Conservation (phyloP, 2,797 vertebrate genomes). For the Eulemur albifrons region DNA sequence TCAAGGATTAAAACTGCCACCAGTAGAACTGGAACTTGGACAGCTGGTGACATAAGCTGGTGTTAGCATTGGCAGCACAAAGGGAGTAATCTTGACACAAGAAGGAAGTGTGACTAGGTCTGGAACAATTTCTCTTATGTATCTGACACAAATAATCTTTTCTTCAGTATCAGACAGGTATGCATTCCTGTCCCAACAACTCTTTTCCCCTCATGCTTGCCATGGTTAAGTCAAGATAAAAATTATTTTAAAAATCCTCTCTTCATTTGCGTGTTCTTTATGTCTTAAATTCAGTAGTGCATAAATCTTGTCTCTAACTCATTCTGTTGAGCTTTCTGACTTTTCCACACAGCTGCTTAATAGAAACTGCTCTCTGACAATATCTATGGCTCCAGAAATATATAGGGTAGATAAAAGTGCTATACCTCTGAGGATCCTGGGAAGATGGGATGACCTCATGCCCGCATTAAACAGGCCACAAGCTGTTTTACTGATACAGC, state of each 20-base stretch:
- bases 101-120: slow-evolving; percentile 55
- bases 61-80: slow-evolving; percentile 58
- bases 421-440: neutral
- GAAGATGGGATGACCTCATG: neutral
- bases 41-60: slow-evolving; percentile 61
- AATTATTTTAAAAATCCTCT: neutral
- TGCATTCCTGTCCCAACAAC: slow-evolving; percentile 5
- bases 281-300: neutral
- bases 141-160: slow-evolving; percentile 72
- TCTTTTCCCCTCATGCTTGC: slow-evolving; percentile 23
- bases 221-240: slow-evolving; percentile 8
- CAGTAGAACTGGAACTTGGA: slow-evolving; percentile 25
- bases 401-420: neutral
- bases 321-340: neutral
- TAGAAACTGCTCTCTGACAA: neutral
- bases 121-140: slow-evolving; percentile 64
- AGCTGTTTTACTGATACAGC: neutral
- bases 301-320: slow-evolving; percentile 11
- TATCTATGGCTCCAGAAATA: neutral
- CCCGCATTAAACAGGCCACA: neutral
- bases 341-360: neutral
- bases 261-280: slow-evolving; percentile 36
- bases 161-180: slow-evolving; percentile 67
- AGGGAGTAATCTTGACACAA: slow-evolving; percentile 53
- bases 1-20: slow-evolving; percentile 58